Evolutionary conservation across 2,113 vertebrate genomes (phyloP), one percentile per base, ranked within the genome.

Genomic region (Octodon degus): DNA sequence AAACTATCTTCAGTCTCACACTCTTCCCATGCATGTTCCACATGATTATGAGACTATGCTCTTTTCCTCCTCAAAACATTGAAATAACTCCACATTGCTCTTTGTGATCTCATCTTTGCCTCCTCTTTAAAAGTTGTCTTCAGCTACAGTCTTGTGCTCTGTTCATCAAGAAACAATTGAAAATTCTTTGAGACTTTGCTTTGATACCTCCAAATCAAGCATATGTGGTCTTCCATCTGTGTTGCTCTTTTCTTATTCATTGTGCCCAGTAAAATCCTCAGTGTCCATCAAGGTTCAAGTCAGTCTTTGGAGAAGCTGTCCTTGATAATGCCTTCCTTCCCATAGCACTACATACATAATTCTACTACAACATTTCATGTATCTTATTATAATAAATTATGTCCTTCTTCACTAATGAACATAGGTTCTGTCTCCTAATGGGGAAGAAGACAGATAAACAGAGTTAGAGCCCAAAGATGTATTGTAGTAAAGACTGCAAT

Each of bases 161-260:
- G 5, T 83, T 20, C 43, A 30, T 81, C 81, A 1, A 76, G 47
- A 14, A 83, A 82, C 7, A 34, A 13, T 90, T 34, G 20, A 43
- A 22, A 80, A 50, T 96, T 87, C n/a, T 10, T 90, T 91, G 80
- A 30, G 43, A 77, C 40, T 84, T 6, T 72, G 67, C 37, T 96
- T 70, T 93, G 87, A 63, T 95, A 30, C 34, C 53, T 87, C 20
- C 70, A 96, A 95, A 58, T 92, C 5, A 91, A 96, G 30, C 9
- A 76, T 40, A 90, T 87, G 77, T 37, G n/a, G 62, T 67, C 63
- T 93, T 96, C 92, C 65, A 89, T 70, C 34, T 81, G 11, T 62
- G 90, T n/a, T 93, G 58, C 25, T 37, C 6, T 90, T 97, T 91
- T 91, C 32, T 94, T 93, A 76, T 94, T 90, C 60, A 77, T 9